Evolutionary conservation across 1,140 invertebrate species (phyloP).

Genomic region (Diprion similis): DNA sequence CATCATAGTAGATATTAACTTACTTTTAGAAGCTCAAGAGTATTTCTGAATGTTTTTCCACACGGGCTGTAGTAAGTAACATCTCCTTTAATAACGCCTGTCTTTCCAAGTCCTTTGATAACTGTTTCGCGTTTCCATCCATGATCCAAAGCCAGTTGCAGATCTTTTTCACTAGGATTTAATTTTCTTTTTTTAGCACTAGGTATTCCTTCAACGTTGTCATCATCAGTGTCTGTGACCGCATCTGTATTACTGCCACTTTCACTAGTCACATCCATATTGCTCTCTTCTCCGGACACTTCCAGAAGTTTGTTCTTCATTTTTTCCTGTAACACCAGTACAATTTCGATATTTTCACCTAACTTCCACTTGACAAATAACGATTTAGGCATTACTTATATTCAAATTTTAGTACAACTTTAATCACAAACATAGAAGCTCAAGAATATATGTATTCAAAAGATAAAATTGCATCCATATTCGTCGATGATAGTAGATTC

Average conservation of each 20-base stretch:
- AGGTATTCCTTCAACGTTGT: slow-evolving; percentile 54
- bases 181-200: slow-evolving; percentile 57
- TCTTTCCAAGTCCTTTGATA: slow-evolving; percentile 83
- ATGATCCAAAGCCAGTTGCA: slow-evolving; percentile 77
- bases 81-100: slow-evolving; percentile 81
- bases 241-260: slow-evolving; percentile 61
- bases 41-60: slow-evolving; percentile 77
- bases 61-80: slow-evolving; percentile 91
- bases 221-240: slow-evolving; percentile 65
- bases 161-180: slow-evolving; percentile 65
- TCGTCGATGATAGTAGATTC: no score
- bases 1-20: slow-evolving; percentile 22
- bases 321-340: slow-evolving; percentile 63
- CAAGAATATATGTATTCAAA: no score
- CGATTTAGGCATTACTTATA: no score
- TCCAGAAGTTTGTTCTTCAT: slow-evolving; percentile 67
- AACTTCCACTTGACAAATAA: neutral
- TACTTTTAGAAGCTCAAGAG: slow-evolving; percentile 77
- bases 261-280: slow-evolving; percentile 61
- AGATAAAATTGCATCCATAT: no score
- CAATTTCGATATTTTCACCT: neutral
- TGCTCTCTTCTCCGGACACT: slow-evolving; percentile 63
- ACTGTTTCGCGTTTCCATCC: slow-evolving; percentile 92
- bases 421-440: no score
- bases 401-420: no score